phyloP scores from a whole-genome alignment of 2,888 invertebrate genomes.

The Zeuzera pyrina region DNA sequence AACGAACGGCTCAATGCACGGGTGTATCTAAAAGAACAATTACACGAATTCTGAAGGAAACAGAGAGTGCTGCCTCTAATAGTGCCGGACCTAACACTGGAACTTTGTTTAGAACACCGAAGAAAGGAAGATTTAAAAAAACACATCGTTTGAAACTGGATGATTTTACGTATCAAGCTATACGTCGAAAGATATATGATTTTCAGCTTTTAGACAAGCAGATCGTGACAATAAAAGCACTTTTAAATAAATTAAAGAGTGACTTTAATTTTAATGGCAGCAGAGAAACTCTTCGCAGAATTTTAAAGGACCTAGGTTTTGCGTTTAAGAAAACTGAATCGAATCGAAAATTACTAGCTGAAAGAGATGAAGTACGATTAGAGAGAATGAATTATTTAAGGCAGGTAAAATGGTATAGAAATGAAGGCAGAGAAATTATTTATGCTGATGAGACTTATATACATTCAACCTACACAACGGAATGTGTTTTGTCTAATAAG shows the following conservation, averaged over 20 bases:
- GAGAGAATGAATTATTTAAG: constrained; percentile 4
- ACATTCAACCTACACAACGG: background rate
- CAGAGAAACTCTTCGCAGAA: constrained; percentile 4
- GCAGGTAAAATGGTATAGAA: constrained; percentile 4
- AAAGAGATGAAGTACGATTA: constrained; percentile 6
- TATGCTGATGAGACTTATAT: constrained; percentile 6
- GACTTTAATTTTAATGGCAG: constrained; percentile 1
- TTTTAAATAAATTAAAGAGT: constrained; percentile 2
- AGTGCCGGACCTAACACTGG: constrained; percentile 1
- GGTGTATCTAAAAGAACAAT: constrained; percentile 3
- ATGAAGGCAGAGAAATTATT: constrained; percentile 5
- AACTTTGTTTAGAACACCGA: constrained; percentile 4
- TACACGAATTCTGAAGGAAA: constrained; percentile 3
- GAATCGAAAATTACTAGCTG: constrained; percentile 5
- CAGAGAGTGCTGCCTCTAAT: background rate
- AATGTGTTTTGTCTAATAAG: background rate
- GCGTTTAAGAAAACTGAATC: constrained; percentile 1
- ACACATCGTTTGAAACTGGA: constrained; percentile 1
- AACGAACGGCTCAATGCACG: constrained; percentile 1
- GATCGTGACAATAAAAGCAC: constrained; percentile 2
- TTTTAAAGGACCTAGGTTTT: constrained; percentile 5
- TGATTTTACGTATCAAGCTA: constrained; percentile 4
- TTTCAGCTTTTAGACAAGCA: constrained; percentile 5
- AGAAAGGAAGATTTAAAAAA: background rate
- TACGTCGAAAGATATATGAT: constrained; percentile 5